These are phyloP conservation scores for Lagria hirta DNA, from an alignment of 2,888 invertebrate species.

Conservation along the genomic window DNA sequence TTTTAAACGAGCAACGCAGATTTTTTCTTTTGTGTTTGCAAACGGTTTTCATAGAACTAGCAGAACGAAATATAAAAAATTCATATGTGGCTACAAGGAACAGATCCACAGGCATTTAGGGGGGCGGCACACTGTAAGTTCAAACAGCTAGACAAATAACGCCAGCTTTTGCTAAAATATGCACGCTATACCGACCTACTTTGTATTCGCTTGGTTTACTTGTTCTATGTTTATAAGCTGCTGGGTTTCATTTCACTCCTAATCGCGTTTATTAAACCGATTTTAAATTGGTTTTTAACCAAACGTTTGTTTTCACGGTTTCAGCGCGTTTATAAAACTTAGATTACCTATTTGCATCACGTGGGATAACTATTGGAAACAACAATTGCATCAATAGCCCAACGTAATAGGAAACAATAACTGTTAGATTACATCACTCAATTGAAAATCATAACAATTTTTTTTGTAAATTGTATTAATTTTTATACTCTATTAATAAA, in stretches of 20 bases:
- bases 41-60: conserved; percentile 13
- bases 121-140: conserved; percentile 16
- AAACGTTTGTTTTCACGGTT: no score
- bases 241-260: conserved; percentile 20
- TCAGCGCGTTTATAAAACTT: no score
- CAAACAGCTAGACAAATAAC: conserved; percentile 27
- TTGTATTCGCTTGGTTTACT: conserved; percentile 22
- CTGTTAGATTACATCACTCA: no score
- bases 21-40: conserved; percentile 14
- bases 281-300: conserved; percentile 22
- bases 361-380: no score
- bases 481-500: no score
- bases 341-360: no score
- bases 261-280: conserved; percentile 14
- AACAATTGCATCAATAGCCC: no score
- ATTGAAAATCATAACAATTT: no score
- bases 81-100: conserved; percentile 25
- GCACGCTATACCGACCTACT: conserved; percentile 21
- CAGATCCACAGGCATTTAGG: conserved; percentile 26
- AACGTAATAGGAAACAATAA: no score
- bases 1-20: conserved; percentile 1
- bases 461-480: no score
- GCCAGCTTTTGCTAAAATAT: conserved; percentile 25
- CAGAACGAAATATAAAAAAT: conserved; percentile 26
- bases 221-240: conserved; percentile 9